Base-by-base conservation (phyloP, 2,888 invertebrate genomes). In the Drosophila kanekoi region DNA sequence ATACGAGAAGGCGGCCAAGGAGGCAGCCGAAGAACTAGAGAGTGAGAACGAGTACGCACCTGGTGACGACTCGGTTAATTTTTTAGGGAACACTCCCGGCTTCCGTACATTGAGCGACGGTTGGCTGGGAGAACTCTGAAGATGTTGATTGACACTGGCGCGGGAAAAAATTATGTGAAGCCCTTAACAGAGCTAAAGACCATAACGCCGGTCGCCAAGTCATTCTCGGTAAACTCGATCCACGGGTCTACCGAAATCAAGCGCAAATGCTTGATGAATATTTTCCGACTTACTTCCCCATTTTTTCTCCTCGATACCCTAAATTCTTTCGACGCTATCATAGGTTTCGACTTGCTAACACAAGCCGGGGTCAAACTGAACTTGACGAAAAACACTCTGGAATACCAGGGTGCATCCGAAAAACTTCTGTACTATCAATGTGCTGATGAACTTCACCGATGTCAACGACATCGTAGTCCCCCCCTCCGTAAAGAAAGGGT, bases 61-160 rank as follows among this genome's bases (percentile, higher is more conserved):
- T 38, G 38, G 38, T 28, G 52, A 28, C 28, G 52, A 52, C 52
- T 53, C 32, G 40, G 5, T 23, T 6, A 23, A 23, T 23, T 23
- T 23, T 23, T 23, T 23, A 23, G 23, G 23, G 49, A 47, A 23
- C 54, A 32, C 38, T 58, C 49, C 49, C 53, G 47, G 44, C 32
- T 63, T 10, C 58, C 58, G 40, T 53, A 48, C 49, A 58, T 63
- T n/a, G 53, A 68, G 38, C 58, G 54, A 35, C 48, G 32, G 38
- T 48, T 63, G 58, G 53, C 54, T 56, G 60, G 60, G 37, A 65
- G 51, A 66, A 57, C 41, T 23, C 4, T 70, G 13, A 53, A 44
- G 32, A 61, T 61, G 4, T 13, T 57, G n/a, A 52, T 65, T 3
- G 52, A 65, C 45, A 60, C 63, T n/a, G 67, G 51, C 13, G 53